A percentile compares a stretch with the other conserved stretches of the same genome.
phyloP scores from a whole-genome alignment of 1,140 invertebrate genomes.

The Leptoteleia sp. region DNA sequence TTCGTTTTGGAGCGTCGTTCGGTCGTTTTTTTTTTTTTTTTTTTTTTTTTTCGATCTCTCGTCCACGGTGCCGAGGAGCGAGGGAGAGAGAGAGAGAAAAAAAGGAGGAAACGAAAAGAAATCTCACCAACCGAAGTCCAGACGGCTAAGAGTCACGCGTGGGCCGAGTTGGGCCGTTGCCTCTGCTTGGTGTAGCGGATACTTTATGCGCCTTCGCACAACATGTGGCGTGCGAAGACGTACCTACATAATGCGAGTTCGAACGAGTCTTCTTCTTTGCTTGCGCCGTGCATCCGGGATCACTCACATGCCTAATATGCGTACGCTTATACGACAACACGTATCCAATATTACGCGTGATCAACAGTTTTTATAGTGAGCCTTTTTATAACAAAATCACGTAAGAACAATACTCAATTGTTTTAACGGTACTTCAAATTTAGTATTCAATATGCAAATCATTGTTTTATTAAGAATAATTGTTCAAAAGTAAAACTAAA shows the following conservation, averaged over 20 bases:
- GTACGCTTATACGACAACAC: constrained; percentile 29
- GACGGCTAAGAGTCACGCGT: constrained; percentile 54
- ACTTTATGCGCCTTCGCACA: constrained; percentile 61
- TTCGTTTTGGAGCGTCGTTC: constrained; percentile 36
- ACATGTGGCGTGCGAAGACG: constrained; percentile 61
- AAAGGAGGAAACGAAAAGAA: constrained; percentile 32
- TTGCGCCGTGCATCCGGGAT: constrained; percentile 59
- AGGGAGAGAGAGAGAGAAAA: constrained; percentile 17
- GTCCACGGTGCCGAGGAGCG: no score
- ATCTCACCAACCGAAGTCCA: constrained; percentile 38
- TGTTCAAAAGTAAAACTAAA: no score
- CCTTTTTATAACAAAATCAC: no score
- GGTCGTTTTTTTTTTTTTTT: no score
- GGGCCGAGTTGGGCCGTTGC: constrained; percentile 47
- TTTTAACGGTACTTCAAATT: no score
- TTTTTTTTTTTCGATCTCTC: constrained; percentile 22
- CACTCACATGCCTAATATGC: constrained; percentile 59
- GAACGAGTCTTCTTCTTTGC: constrained; percentile 53
- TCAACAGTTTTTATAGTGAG: no score
- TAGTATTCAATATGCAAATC: no score
- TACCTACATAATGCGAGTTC: constrained; percentile 59
- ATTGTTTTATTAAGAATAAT: no score
- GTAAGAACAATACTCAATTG: no score
- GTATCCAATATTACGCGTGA: constrained; percentile 14
- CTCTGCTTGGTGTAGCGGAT: constrained; percentile 51